Conservation (phyloP, 2,113 vertebrate genomes). For the Toxotes chatareus region DNA sequence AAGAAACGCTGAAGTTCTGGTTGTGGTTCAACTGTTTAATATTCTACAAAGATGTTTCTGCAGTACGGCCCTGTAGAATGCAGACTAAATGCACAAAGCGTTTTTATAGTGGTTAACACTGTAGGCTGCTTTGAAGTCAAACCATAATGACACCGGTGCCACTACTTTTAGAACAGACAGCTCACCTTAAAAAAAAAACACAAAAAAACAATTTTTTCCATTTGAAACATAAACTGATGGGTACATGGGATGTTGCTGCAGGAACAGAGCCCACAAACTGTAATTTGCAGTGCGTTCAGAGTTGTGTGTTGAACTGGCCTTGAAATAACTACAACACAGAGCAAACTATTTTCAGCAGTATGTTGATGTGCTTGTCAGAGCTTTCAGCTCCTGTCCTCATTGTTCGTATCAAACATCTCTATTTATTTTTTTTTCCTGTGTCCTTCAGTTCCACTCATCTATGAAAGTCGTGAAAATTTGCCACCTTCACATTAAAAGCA, state of each 20-base stretch:
- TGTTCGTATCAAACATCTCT: constrained; percentile 33
- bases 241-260: constrained; percentile 21
- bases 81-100: background rate
- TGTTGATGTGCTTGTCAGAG: constrained; percentile 52
- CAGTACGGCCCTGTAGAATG: background rate
- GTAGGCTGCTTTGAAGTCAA: background rate
- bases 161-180: background rate
- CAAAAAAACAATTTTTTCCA: background rate
- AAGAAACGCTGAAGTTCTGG: background rate
- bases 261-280: constrained; percentile 11
- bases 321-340: constrained; percentile 54
- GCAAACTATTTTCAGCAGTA: constrained; percentile 57
- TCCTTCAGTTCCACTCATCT: constrained; percentile 7
- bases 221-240: background rate
- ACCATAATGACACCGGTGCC: background rate
- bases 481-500: constrained; percentile 7
- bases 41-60: background rate
- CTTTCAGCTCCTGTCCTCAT: constrained; percentile 35
- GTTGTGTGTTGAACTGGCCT: constrained; percentile 2
- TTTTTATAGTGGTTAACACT: background rate
- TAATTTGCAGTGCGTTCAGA: background rate
- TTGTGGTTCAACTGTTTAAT: background rate
- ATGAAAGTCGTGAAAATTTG: background rate
- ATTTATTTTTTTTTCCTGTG: background rate
- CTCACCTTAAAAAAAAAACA: background rate